Evolutionary conservation across 2,888 invertebrate genomes (phyloP).

Genomic region (Meloe dianella): DNA sequence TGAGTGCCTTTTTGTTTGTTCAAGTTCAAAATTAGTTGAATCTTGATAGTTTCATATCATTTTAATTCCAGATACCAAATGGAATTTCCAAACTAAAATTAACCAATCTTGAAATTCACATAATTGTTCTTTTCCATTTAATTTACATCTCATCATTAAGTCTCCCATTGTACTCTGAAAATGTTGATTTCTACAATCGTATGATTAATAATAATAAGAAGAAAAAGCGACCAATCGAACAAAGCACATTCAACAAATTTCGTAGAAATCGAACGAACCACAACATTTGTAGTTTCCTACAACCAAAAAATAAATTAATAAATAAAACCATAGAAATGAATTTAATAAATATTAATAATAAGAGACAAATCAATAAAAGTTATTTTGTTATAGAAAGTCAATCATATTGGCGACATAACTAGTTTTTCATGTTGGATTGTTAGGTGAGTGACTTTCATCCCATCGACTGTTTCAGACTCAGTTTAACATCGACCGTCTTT

Average conservation of each 20-base stretch:
- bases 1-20: too few relatives aligned
- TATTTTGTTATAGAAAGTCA: background rate
- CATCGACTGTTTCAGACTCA: slow-evolving; percentile 26
- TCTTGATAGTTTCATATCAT: too few relatives aligned
- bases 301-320: background rate
- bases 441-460: slow-evolving; percentile 38
- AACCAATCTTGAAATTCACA: background rate
- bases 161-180: background rate
- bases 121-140: background rate
- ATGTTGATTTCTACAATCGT: background rate
- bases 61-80: background rate
- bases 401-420: slow-evolving; percentile 35
- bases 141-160: background rate
- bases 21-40: too few relatives aligned
- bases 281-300: background rate
- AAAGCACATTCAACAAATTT: background rate
- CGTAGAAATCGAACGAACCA: background rate
- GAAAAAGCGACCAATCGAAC: background rate
- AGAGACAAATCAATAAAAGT: background rate
- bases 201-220: background rate
- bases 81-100: background rate
- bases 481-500: slow-evolving; percentile 30
- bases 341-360: background rate
- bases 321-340: too few relatives aligned
- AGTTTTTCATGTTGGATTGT: slow-evolving; percentile 39